Percentiles rank a stretch among this genome's conserved stretches.
phyloP scores from a whole-genome alignment of 2,888 invertebrate genomes.

The Lycophotia porphyrea region DNA sequence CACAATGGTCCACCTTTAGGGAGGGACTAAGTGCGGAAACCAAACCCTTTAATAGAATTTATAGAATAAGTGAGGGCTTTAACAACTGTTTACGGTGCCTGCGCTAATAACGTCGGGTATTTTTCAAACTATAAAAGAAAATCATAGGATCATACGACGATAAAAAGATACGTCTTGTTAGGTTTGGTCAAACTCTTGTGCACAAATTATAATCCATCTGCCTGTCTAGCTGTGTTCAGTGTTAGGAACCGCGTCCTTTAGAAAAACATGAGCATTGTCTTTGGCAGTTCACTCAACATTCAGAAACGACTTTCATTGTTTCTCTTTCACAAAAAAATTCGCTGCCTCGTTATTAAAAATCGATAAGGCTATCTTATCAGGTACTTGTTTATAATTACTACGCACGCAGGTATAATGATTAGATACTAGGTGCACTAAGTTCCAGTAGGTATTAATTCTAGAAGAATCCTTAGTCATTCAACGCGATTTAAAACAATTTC shows the following conservation, averaged over 20 bases:
- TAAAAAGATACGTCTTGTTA: not conserved
- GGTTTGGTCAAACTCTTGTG: not conserved
- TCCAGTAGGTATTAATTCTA: constrained; percentile 20
- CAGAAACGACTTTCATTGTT: not conserved
- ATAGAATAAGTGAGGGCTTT: too few relatives aligned
- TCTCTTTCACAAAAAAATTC: not conserved
- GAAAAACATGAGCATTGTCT: not conserved
- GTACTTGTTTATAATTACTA: constrained; percentile 1
- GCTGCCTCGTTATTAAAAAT: constrained; percentile 13
- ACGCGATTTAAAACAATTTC: not conserved
- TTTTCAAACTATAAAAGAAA: not conserved
- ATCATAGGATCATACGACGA: not conserved
- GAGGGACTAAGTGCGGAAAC: too few relatives aligned
- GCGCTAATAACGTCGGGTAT: not conserved
- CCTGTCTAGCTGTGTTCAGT: not conserved
- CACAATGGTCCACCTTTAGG: too few relatives aligned
- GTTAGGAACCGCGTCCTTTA: not conserved
- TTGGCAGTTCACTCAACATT: not conserved
- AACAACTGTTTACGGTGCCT: too few relatives aligned
- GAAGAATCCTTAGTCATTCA: constrained; percentile 9
- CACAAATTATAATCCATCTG: not conserved
- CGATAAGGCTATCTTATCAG: constrained; percentile 24
- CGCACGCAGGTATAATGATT: constrained; percentile 7
- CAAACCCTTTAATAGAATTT: too few relatives aligned
- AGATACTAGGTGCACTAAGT: constrained; percentile 35